Evolutionary conservation across 2,113 vertebrate genomes (phyloP).

Genomic region (Apeltes quadracus): DNA sequence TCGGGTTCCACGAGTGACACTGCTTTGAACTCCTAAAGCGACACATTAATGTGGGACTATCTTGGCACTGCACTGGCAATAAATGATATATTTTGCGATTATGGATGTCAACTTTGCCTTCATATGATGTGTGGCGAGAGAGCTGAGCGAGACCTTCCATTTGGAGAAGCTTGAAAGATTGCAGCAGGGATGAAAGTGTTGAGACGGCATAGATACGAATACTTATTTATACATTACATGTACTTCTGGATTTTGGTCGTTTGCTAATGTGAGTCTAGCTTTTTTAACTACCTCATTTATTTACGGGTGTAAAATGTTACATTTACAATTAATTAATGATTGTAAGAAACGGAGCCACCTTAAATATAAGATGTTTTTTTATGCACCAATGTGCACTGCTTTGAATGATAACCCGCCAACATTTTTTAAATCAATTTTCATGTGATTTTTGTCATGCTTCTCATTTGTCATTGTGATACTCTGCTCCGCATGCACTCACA

Average conservation of each 20-base stretch:
- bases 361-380: neutral
- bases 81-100: neutral
- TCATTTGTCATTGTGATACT: neutral
- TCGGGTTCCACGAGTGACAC: too few species aligned
- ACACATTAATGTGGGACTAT: too few species aligned
- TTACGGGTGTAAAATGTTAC: too few species aligned
- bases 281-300: too few species aligned
- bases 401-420: neutral
- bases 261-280: neutral
- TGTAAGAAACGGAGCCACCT: too few species aligned
- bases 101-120: neutral
- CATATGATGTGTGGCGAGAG: neutral
- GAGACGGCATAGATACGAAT: neutral
- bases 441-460: neutral
- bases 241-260: neutral
- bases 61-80: neutral
- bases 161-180: too few species aligned
- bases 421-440: too few species aligned
- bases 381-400: neutral
- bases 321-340: too few species aligned
- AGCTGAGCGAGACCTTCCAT: too few species aligned
- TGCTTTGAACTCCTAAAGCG: too few species aligned
- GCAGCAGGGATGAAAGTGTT: too few species aligned
- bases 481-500: conserved; percentile 82
- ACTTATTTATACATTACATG: neutral